Evolutionary conservation across 2,797 vertebrate species (phyloP).

Genomic region (Silurus aristotelis): DNA sequence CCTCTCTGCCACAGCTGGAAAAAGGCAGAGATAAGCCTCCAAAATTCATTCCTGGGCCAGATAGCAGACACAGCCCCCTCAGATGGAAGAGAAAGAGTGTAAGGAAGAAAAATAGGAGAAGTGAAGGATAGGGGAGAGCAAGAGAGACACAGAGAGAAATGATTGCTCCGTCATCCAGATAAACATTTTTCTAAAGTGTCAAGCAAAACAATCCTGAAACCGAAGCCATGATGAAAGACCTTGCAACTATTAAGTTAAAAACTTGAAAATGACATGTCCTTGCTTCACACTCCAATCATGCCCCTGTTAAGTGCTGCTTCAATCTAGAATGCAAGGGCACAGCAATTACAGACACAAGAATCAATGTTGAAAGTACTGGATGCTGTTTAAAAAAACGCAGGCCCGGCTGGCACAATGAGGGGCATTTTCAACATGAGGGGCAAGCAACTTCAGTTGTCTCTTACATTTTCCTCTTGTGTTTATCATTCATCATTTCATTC

Average conservation of each 20-base stretch:
- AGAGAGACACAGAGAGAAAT: slow-evolving; percentile 23
- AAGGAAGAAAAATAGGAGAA: not conserved
- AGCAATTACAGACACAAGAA: slow-evolving; percentile 39
- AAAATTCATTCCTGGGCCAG: slow-evolving; percentile 67
- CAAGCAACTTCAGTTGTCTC: not conserved
- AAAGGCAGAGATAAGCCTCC: slow-evolving; percentile 59
- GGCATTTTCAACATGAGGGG: slow-evolving; percentile 13
- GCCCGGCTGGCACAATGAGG: slow-evolving; percentile 20
- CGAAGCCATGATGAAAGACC: slow-evolving; percentile 71
- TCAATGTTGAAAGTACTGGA: slow-evolving; percentile 40
- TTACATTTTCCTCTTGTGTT: slow-evolving; percentile 6
- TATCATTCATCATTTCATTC: not conserved
- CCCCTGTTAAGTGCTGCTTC: slow-evolving; percentile 48
- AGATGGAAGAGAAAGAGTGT: slow-evolving; percentile 38
- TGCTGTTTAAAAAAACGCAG: slow-evolving; percentile 46
- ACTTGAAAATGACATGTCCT: slow-evolving; percentile 44
- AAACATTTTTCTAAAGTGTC: slow-evolving; percentile 64
- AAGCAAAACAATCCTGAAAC: slow-evolving; percentile 66
- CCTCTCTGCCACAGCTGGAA: slow-evolving; percentile 55
- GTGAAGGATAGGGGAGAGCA: not conserved
- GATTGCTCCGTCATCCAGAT: slow-evolving; percentile 56
- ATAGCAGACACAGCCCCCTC: slow-evolving; percentile 59
- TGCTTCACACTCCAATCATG: slow-evolving; percentile 52
- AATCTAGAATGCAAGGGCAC: slow-evolving; percentile 38
- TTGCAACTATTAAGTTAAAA: slow-evolving; percentile 63